Base-by-base conservation (phyloP, 2,888 invertebrate species). In the Tiliacea citrago region DNA sequence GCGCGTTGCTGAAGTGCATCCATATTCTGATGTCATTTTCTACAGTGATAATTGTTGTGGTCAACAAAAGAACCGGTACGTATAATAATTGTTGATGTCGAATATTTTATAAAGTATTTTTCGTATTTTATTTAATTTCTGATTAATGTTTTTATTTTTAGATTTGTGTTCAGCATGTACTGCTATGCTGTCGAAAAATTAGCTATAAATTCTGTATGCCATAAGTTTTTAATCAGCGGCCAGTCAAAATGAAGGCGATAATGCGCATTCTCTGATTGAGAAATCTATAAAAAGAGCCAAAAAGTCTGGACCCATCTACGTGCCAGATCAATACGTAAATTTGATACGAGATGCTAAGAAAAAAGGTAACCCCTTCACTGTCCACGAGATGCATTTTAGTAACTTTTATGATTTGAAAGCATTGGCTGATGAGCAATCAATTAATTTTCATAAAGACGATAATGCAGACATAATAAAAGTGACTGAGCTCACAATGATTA, bases 11-110 rank as follows among this genome's bases (percentile, higher is more conserved):
- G 39, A 60, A 58, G 45, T 71, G 57, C 47, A 78, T 61, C 83
- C 81, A 21, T 45, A 71, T 58, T 65, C 45, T 24, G 68, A 86
- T 62, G 57, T 84, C 10, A 77, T 77, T 51, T 77, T 84, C 70
- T 83, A 83, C 55, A 70, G 75, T 13, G 81, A 85, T 58, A 83
- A 85, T 58, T 83, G 81, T 39, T 79, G 83, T 45, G 79, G 82
- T 21, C 83, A 85, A 51, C 83, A 85, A 61, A 85, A 85, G 65
- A 85, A 83, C 49, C 71, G 69, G 75, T 73, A 29, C 24, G 75
- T 71, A 72, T 53, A 21, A 39, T 42, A 66, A 65, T 72, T 63
- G 42, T 2, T 53, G 21, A 53, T 10, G 53, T 9, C 10, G 53
- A n/a, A 53, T 53, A 53, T 53, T 53, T 53, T 9, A 42, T 42